Base-by-base conservation (phyloP, 2,797 vertebrate species). In the Rhabdomys pumilio region DNA sequence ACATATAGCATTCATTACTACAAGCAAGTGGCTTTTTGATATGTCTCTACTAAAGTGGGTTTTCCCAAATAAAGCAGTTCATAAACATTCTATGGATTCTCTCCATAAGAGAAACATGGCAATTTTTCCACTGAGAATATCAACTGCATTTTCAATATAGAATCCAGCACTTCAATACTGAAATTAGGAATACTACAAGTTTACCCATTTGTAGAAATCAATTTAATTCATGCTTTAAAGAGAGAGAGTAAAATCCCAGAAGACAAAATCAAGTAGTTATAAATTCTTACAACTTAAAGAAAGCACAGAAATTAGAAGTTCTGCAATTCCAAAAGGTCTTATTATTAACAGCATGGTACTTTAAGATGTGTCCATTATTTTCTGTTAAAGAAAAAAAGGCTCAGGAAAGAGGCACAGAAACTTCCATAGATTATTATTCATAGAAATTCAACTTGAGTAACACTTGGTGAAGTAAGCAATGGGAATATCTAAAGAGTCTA, bases 161-260 rank as follows among this genome's bases (percentile, higher is more conserved):
- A 92, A 93, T 89, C 96, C 73, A 94, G 85, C 11, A 93, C 50
- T 87, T 96, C 95, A 57, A 96, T 81, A 93, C 2, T 82, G 15
- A 93, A 73, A 95, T 47, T 91, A 97, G 76, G 97, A 98, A 96
- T 97, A 98, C 97, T 98, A 98, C 97, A 98, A 98, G 97, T 98
- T 98, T 97, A 98, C 88, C 93, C 85, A 91, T 73, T 73, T 90
- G 69, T n/a, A 97, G 89, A 84, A 93, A 95, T 38, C 15, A 90
- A 90, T 65, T 93, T 95, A 97, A 96, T 41, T 93, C 65, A 98
- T 95, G 96, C 93, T 95, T 97, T 89, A 95, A 96, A 97, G 86
- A 94, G 61, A 94, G 93, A 96, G 0, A 81, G 84, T 75, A 61
- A 97, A 97, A 95, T 93, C 85, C 83, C 88, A 79, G 47, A 97